Evolutionary conservation across 2,888 invertebrate genomes (phyloP), one percentile per base, ranked within the genome.

Genomic region (Iselma pallidipennis): DNA sequence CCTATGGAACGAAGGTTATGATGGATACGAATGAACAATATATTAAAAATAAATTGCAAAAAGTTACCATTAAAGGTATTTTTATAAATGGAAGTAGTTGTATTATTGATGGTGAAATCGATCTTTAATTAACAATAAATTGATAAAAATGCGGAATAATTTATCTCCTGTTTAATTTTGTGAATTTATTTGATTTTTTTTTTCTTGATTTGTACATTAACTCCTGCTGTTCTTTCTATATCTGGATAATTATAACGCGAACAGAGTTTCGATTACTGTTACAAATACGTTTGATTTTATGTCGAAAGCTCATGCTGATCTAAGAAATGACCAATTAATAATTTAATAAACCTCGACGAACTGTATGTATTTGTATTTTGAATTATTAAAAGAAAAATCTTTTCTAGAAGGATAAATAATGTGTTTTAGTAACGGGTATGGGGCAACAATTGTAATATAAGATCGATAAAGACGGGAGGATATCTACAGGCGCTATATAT

Each of bases 401-500:
- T 33, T 28, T 56, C 55, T 56, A 49, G 37, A 54, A 29, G 49
- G 25, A 52, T 61, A 53, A 56, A 61, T 61, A 61, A 61, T 31
- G 48, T 52, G 55, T 49, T 54, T 53, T 49, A 29, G 19, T 12
- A 49, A 42, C 42, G 29, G 49, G 54, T 54, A 57, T 49, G 54
- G 61, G 57, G 54, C 57, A 57, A 52, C 56, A 61, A 61, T 61
- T 33, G 57, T 61, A 57, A 61, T 54, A 33, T 53, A 53, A 52
- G 48, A 37, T 37, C 57, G 45, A 45, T 21, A 45, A 45, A 9
- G 21, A 23, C 21, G 61, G n/a, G n/a, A 52, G 54, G 54, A 57
- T 57, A 57, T 61, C 61, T 68, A 57, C 65, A 57, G 61, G 63
- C 63, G 66, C 64, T 59, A 72, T 74, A 70, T 70, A 76, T 75